Evolutionary conservation across 2,888 invertebrate species (phyloP).

Genomic region (Synanthedon myopaeformis): DNA sequence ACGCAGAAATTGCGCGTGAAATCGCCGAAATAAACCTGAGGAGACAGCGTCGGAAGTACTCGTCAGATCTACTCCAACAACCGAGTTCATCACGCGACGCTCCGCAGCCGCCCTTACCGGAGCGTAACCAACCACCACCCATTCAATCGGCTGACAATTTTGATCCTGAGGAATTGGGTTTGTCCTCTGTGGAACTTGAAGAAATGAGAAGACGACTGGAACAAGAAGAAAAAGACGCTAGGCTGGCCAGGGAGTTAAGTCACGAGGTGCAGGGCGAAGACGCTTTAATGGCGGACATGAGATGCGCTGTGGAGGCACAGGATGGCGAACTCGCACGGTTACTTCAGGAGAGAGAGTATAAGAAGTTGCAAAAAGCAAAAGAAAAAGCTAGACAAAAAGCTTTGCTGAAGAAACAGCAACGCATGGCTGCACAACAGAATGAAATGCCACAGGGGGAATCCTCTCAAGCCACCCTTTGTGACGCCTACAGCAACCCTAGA

Average conservation of each 20-base stretch:
- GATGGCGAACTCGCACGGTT: slow-evolving; percentile 55
- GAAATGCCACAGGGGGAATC: slow-evolving; percentile 5
- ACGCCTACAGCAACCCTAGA: slow-evolving; percentile 59
- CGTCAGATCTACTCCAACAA: slow-evolving; percentile 32
- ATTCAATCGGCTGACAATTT: slow-evolving; percentile 17
- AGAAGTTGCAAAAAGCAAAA: slow-evolving; percentile 57
- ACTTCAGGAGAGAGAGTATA: slow-evolving; percentile 59
- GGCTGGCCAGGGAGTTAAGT: slow-evolving; percentile 49
- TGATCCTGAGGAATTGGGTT: slow-evolving; percentile 47
- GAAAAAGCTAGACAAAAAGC: slow-evolving; percentile 61
- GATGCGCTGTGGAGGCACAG: slow-evolving; percentile 61
- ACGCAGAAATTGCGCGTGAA: slow-evolving; percentile 58
- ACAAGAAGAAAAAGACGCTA: slow-evolving; percentile 57
- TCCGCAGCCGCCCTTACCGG: slow-evolving; percentile 16
- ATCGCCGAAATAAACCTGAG: slow-evolving; percentile 61
- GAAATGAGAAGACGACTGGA: slow-evolving; percentile 51
- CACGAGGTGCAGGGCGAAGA: slow-evolving; percentile 47
- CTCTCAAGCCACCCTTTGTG: slow-evolving; percentile 44
- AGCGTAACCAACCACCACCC: slow-evolving; percentile 9
- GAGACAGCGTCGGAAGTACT: slow-evolving; percentile 39
- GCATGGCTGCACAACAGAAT: slow-evolving; percentile 27
- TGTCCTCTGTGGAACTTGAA: slow-evolving; percentile 47
- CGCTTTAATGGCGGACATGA: slow-evolving; percentile 53
- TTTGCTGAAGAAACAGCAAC: slow-evolving; percentile 55
- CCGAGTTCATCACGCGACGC: slow-evolving; percentile 45